Conservation (phyloP, 2,888 invertebrate genomes). For the Nysson spinosus region DNA sequence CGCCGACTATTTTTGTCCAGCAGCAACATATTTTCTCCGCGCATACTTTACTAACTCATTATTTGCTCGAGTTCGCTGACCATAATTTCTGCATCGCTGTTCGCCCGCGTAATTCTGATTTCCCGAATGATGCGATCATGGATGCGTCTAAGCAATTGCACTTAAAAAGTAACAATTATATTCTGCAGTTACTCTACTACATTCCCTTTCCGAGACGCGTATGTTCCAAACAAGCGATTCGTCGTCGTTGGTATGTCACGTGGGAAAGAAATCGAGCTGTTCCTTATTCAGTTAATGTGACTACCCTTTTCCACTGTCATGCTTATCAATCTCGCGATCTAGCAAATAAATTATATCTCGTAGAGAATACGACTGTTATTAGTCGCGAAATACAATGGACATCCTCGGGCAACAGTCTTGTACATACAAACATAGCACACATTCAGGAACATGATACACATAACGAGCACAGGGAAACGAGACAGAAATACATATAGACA, state of each 20-base stretch:
- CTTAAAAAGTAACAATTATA: too few relatives aligned
- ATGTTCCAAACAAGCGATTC: too few relatives aligned
- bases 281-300: too few relatives aligned
- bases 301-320: too few relatives aligned
- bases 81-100: conserved; percentile 13
- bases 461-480: conserved; percentile 33
- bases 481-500: conserved; percentile 17
- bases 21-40: conserved; percentile 1
- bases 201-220: too few relatives aligned
- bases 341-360: not conserved
- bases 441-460: conserved; percentile 47
- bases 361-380: conserved; percentile 36
- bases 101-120: not conserved
- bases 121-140: too few relatives aligned
- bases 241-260: too few relatives aligned
- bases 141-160: too few relatives aligned
- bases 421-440: conserved; percentile 56
- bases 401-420: conserved; percentile 63
- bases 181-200: too few relatives aligned
- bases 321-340: too few relatives aligned
- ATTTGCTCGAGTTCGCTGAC: conserved; percentile 13
- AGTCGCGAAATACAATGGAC: conserved; percentile 53
- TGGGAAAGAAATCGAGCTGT: too few relatives aligned
- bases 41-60: conserved; percentile 5
- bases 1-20: not conserved